Conservation (phyloP, 2,888 invertebrate genomes). For the Ceriagrion tenellum region DNA sequence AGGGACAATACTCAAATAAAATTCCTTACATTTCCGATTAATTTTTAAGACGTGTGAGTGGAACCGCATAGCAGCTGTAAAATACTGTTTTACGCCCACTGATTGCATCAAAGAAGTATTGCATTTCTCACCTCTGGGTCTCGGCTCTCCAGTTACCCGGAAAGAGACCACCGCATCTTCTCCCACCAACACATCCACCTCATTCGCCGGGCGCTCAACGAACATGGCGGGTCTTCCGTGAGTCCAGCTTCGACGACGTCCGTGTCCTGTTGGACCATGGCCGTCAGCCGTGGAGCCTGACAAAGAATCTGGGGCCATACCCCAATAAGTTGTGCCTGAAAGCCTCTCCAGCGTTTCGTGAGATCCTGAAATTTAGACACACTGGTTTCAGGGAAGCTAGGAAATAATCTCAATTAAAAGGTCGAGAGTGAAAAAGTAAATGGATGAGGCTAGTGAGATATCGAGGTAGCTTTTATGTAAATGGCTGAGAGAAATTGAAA, state of each 20-base stretch:
- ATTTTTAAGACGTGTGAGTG: too few relatives aligned
- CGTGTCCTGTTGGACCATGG: not conserved
- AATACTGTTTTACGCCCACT: too few relatives aligned
- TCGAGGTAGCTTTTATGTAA: too few relatives aligned
- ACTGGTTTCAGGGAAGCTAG: too few relatives aligned
- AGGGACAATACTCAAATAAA: too few relatives aligned
- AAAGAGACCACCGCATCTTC: constrained; percentile 92
- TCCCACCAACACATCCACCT: constrained; percentile 86
- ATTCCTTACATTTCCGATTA: too few relatives aligned
- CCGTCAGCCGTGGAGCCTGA: not conserved
- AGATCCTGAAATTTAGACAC: not conserved
- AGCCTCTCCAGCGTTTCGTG: constrained; percentile 53
- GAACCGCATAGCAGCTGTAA: too few relatives aligned
- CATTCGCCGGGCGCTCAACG: constrained; percentile 87
- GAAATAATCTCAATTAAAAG: too few relatives aligned
- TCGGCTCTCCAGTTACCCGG: constrained; percentile 90
- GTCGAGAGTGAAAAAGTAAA: too few relatives aligned
- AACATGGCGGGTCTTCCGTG: constrained; percentile 84
- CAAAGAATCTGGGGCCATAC: constrained; percentile 32
- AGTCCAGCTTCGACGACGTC: constrained; percentile 49
- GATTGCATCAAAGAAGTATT: too few relatives aligned
- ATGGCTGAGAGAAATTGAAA: too few relatives aligned
- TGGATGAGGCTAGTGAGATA: too few relatives aligned
- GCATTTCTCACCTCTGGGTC: constrained; percentile 86
- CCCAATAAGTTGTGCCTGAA: constrained; percentile 31